Evolutionary conservation across 1,140 invertebrate species (phyloP).

Genomic region (Triops longicaudatus): DNA sequence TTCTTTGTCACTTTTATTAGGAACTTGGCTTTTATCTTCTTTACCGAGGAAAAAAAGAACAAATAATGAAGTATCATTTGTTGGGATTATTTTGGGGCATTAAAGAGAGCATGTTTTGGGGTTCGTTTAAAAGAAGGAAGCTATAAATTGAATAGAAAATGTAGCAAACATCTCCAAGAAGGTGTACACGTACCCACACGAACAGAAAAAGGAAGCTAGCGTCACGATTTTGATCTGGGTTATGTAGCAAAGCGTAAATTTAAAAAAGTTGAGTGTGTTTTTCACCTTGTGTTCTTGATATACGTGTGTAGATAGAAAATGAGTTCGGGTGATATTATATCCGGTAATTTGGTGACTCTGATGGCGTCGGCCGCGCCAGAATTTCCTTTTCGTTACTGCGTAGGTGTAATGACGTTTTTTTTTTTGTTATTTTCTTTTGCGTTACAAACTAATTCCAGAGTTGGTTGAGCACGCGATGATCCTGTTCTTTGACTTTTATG

Average conservation of each 20-base stretch:
- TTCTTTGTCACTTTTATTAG: background rate
- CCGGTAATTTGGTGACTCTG: background rate
- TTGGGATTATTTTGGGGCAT: background rate
- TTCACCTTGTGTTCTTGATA: background rate
- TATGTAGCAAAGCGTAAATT: background rate
- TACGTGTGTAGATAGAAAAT: background rate
- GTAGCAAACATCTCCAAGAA: background rate
- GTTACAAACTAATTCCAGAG: background rate
- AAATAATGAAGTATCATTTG: background rate
- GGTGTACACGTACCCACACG: background rate
- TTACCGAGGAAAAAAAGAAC: background rate
- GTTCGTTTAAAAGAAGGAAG: background rate
- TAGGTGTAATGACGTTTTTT: background rate
- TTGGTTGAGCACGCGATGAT: conserved; percentile 5
- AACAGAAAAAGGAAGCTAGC: background rate
- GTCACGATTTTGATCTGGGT: background rate
- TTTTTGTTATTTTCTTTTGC: background rate
- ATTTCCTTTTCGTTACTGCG: background rate
- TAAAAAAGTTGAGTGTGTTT: background rate
- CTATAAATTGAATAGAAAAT: conserved; percentile 13
- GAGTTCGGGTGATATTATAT: background rate
- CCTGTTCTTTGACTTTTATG: background rate
- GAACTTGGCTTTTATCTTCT: no score
- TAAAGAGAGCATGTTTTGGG: background rate
- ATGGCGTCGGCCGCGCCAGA: background rate